These are phyloP conservation scores for Papilio xuthus DNA, from an alignment of 1,140 invertebrate genomes.

Conservation along the genomic window DNA sequence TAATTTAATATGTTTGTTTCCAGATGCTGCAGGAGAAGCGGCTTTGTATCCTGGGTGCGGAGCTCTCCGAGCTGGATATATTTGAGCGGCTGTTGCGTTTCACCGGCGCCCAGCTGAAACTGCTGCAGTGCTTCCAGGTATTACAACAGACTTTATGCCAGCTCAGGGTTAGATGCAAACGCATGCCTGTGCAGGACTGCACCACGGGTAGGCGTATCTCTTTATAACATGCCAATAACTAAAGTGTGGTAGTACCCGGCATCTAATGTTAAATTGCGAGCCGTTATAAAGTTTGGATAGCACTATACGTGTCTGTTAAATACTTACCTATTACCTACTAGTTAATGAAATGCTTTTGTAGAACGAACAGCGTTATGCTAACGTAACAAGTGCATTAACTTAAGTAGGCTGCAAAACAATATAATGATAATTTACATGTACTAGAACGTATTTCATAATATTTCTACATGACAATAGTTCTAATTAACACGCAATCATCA, in stretches of 20 bases:
- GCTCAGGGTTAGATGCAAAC: not conserved
- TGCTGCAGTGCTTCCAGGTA: conserved; percentile 87
- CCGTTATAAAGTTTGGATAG: not conserved
- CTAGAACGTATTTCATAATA: not conserved
- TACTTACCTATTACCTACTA: not conserved
- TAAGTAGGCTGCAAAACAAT: not conserved
- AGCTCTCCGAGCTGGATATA: conserved; percentile 87
- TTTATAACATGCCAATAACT: too few species aligned
- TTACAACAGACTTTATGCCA: not conserved
- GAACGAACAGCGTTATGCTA: not conserved
- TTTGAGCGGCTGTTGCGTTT: conserved; percentile 88
- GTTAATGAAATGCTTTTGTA: not conserved
- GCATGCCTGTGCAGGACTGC: too few species aligned
- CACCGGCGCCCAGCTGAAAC: conserved; percentile 84
- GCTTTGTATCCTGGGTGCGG: conserved; percentile 83
- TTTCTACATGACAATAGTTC: not conserved
- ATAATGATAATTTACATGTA: not conserved
- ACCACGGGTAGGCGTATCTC: too few species aligned
- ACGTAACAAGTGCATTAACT: not conserved
- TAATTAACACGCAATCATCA: not conserved
- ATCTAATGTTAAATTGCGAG: too few species aligned
- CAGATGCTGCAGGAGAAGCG: conserved; percentile 85
- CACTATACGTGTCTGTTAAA: not conserved
- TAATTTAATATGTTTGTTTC: conserved; percentile 20
- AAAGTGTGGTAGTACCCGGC: too few species aligned